Base-by-base conservation (phyloP, 23 tunicate genomes). In the Trididemnum clinides region DNA sequence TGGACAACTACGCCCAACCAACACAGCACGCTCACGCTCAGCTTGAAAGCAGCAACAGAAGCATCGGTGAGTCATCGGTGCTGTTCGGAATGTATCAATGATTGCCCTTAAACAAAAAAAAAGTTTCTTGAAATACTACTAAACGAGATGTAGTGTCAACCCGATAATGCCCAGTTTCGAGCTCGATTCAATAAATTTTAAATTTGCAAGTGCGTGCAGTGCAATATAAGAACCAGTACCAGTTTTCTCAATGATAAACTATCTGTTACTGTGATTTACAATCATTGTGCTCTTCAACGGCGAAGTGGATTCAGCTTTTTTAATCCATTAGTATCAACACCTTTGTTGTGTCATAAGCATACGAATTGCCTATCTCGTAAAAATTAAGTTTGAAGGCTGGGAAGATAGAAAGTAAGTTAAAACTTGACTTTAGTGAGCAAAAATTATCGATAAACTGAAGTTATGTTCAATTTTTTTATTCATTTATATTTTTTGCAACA, bases 1-100 rank as follows among this genome's bases (percentile, higher is more conserved):
- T 82, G 64, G 81, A 87, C 49, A 64, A 87, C 34, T 92, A 87
- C 33, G 86, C 84, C 34, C 79, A 35, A 3, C 51, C 81, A 15
- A 69, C 57, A 34, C 88, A 77, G 10, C 74, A 64, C 36, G 57
- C 50, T 22, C 90, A 91, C 71, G 88, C 87, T 64, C 91, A 80
- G 33, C 33, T 84, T 10, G 58, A 54, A 0, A 36, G 62, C 21
- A 74, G 57, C 31, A 75, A 80, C 58, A n/a, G 82, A 5, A 77
- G 65, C 1, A 58, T 86, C 5, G 83, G 88, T 73, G 90, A 92
- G 54, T 66, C 91, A 20, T 39, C 84, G 33, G 58, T 87, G 34
- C 39, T 92, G 57, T 92, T 87, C 86, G 87, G 91, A 22, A 84
- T 92, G 1, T 92, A 92, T 51, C 80, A 80, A 4, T 92, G 21